Percentiles rank a stretch among this genome's conserved stretches.
Evolutionary conservation across 2,888 invertebrate genomes (phyloP).

Genomic region (Tortricodes alternella): DNA sequence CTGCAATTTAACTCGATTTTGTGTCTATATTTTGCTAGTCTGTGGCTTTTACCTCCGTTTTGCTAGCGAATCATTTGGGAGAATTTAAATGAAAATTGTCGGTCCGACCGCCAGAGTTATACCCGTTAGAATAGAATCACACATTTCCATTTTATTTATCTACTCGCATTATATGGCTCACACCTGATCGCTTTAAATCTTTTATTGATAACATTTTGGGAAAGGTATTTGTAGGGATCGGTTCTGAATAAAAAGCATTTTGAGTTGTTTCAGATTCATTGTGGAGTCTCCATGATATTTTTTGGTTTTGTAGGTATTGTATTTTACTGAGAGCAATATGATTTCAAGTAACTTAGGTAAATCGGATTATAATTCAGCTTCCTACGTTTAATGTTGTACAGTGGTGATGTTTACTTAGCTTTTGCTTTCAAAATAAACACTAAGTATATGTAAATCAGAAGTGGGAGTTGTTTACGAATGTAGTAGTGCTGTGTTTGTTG

Average conservation of each 20-base stretch:
- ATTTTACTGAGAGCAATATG: too few relatives aligned
- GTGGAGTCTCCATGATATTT: too few relatives aligned
- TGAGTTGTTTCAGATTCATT: too few relatives aligned
- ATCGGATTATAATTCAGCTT: not conserved
- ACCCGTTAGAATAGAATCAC: constrained; percentile 43
- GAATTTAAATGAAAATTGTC: constrained; percentile 56
- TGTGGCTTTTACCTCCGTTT: constrained; percentile 37
- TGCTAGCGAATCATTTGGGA: constrained; percentile 51
- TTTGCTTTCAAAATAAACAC: constrained; percentile 4
- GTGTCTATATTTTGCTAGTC: constrained; percentile 37
- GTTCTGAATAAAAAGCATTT: not conserved
- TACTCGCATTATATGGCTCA: constrained; percentile 6
- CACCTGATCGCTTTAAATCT: constrained; percentile 14
- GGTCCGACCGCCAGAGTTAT: constrained; percentile 46
- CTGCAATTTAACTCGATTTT: constrained; percentile 35
- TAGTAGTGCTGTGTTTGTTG: too few relatives aligned
- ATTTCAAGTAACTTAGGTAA: too few relatives aligned
- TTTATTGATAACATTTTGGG: constrained; percentile 13
- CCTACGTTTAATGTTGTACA: not conserved
- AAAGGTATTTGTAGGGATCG: not conserved
- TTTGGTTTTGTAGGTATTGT: too few relatives aligned
- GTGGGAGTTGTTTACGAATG: too few relatives aligned
- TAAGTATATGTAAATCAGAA: too few relatives aligned
- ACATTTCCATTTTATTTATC: constrained; percentile 41
- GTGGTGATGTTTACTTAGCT: not conserved